Percentiles rank a stretch among this genome's conserved stretches.
phyloP scores from a whole-genome alignment of 2,888 invertebrate species.

The Trachelus troglodyta region DNA sequence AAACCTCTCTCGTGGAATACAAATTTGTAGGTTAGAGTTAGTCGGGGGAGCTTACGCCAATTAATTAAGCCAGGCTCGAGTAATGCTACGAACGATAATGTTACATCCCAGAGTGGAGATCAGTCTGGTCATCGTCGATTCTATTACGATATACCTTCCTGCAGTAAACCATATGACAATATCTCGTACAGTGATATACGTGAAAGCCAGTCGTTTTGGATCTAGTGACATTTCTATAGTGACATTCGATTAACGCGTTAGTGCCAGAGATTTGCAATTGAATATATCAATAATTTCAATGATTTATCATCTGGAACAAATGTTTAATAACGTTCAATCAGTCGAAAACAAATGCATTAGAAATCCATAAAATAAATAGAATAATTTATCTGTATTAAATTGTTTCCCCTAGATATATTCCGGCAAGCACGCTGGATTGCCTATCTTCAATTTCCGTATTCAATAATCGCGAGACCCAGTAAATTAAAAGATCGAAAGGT shows the following conservation, averaged over 20 bases:
- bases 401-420: neutral
- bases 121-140: neutral
- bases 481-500: neutral
- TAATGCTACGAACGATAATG: neutral
- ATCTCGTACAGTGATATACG: neutral
- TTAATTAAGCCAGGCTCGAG: neutral
- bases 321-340: neutral
- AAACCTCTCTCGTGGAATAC: neutral
- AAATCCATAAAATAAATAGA: neutral
- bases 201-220: no score
- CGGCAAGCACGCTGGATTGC: neutral
- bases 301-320: neutral
- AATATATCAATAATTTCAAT: neutral
- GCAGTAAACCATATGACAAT: neutral
- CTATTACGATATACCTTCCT: neutral
- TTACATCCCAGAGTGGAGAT: neutral
- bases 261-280: neutral
- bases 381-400: neutral
- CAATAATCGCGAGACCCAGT: neutral
- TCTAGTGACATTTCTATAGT: no score
- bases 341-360: neutral
- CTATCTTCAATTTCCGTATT: neutral
- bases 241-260: neutral
- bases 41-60: neutral
- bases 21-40: neutral